These are phyloP conservation scores for Silurus asotus DNA, from an alignment of 2,113 vertebrate genomes.

Conservation along the genomic window DNA sequence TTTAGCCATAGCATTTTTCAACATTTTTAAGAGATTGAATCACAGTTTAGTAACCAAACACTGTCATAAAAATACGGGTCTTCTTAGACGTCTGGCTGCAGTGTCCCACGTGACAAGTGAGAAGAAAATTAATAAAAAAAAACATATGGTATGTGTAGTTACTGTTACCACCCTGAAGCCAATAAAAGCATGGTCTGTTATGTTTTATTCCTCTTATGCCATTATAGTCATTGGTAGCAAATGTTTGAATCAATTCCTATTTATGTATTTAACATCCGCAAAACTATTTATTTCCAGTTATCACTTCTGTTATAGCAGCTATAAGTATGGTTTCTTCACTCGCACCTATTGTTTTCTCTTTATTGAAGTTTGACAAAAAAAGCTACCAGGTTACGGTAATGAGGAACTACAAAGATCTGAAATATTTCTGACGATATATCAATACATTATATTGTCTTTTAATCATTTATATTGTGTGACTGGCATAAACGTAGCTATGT, in stretches of 20 bases:
- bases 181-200: not conserved
- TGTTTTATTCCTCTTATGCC: not conserved
- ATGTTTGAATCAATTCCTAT: not conserved
- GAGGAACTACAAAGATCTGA: not conserved
- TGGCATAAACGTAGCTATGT: not conserved
- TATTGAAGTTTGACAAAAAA: not conserved
- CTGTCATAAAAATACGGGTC: constrained; percentile 62
- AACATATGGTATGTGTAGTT: not conserved
- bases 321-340: not conserved
- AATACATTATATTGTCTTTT: not conserved
- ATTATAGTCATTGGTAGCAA: too few species aligned
- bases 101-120: constrained; percentile 52
- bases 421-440: not conserved
- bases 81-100: constrained; percentile 66
- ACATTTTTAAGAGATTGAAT: constrained; percentile 74
- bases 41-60: constrained; percentile 80
- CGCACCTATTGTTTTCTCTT: not conserved
- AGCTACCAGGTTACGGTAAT: not conserved
- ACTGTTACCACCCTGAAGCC: not conserved
- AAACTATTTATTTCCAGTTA: not conserved
- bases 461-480: not conserved
- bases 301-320: not conserved
- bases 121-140: not conserved
- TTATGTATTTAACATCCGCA: not conserved
- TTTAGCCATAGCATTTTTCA: constrained; percentile 72